Evolutionary conservation across 53 echinoderm and acorn worm genomes (phyloP), one percentile per base, ranked within the genome.

Genomic region (Stichopus horrens): DNA sequence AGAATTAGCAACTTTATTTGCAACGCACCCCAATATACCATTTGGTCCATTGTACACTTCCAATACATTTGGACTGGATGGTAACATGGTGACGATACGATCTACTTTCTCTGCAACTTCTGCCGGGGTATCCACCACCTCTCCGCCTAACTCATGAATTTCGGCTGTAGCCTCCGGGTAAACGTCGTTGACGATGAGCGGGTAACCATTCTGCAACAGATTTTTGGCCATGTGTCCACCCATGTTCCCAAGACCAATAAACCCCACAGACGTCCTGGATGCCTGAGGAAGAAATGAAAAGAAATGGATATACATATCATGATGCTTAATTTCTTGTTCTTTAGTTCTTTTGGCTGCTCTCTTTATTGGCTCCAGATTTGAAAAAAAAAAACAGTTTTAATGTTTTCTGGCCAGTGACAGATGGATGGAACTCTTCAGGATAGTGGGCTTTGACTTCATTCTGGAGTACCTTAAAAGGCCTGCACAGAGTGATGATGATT

Each of bases 231-330:
- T 97, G 91, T 91, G 89, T 58, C 73, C 86, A 4, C 97, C 97
- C 97, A 97, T 97, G 90, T 97, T 97, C 53, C 97, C 97, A 23
- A 97, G 88, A 20, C 97, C 97, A 58, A 96, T 93, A 90, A 96
- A 96, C 1, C 97, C 97, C 37, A 96, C 90, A 7, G 97, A 88
- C 9, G 93, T 59, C 90, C 91, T 92, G 74, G 95, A 95, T 58
- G 95, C 94, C 97, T 97, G 85, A 6, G 23, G 56, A 82, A n/a
- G 57, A 63, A 83, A 91, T 53, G 37, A 37, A 37, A 21, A 76
- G 21, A 23, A 76, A 21, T n/a, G 18, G 9, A 21, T 37, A 2
- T 37, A 37, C 37, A 37, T 37, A 37, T 37, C 37, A 37, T 37
- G 37, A 37, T 1, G 37, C 37, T 37, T 37, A 37, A 37, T 37